These are phyloP conservation scores for Phalacrocorax aristotelis DNA, from an alignment of 2,113 vertebrate genomes.

Conservation along the genomic window DNA sequence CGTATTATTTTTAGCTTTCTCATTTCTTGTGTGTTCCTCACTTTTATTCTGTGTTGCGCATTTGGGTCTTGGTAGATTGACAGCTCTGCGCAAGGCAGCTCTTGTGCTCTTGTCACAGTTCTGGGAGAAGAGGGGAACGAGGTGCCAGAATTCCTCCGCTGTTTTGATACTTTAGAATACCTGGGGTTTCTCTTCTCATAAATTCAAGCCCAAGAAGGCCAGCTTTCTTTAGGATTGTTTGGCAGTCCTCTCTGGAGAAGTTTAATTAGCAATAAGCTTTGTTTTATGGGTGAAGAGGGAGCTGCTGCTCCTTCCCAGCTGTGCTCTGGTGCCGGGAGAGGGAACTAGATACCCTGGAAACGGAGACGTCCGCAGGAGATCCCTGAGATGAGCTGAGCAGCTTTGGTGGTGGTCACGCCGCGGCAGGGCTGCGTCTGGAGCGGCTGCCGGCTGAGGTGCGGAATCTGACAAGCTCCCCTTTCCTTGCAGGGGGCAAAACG, in stretches of 20 bases:
- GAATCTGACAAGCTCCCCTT: neutral
- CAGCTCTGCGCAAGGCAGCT: neutral
- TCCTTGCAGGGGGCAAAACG: neutral
- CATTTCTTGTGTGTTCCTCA: neutral
- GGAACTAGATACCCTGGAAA: neutral
- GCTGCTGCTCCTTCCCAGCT: neutral
- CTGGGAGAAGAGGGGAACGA: neutral
- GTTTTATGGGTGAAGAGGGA: neutral
- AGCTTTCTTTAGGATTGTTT: neutral
- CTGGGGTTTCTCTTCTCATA: neutral
- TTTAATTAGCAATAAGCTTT: neutral
- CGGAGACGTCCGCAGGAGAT: neutral
- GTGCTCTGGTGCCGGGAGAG: neutral
- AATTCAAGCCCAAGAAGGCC: neutral
- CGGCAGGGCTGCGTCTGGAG: neutral
- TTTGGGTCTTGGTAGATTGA: neutral
- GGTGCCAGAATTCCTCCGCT: neutral
- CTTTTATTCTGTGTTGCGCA: rapidly evolving
- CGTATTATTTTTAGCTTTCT: neutral
- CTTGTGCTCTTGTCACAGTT: neutral
- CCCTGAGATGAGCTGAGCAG: neutral
- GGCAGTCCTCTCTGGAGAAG: neutral
- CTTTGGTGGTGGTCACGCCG: rapidly evolving
- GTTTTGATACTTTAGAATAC: neutral
- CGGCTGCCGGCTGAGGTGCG: neutral